These are phyloP conservation scores for Vanacampus margaritifer DNA, from an alignment of 2,113 vertebrate genomes.

Conservation along the genomic window DNA sequence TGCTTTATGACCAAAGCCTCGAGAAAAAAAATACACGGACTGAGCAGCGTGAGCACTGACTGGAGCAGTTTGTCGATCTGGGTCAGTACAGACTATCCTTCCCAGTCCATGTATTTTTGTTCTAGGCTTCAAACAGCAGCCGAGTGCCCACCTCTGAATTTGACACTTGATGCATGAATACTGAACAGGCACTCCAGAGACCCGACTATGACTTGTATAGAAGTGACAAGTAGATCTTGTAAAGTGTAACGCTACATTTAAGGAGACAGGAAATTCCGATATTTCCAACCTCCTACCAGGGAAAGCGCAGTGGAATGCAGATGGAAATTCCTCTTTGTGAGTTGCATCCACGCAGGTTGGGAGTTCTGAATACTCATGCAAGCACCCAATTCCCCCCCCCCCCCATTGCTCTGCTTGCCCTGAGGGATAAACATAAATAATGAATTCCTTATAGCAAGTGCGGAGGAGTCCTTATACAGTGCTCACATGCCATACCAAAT, in stretches of 20 bases:
- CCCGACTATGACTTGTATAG: too few species aligned
- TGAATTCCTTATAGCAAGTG: constrained; percentile 53
- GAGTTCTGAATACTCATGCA: constrained; percentile 18
- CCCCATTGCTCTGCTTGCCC: constrained; percentile 24
- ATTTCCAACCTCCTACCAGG: neutral
- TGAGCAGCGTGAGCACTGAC: too few species aligned
- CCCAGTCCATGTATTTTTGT: too few species aligned
- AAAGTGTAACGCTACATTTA: too few species aligned
- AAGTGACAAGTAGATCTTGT: neutral
- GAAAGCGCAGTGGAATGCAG: neutral
- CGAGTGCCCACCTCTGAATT: too few species aligned
- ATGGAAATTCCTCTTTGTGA: neutral
- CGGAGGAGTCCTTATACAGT: constrained; percentile 36
- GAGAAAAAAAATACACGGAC: too few species aligned
- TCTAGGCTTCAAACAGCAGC: too few species aligned
- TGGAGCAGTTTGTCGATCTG: too few species aligned
- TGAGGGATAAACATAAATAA: constrained; percentile 62
- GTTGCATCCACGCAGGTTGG: constrained; percentile 27
- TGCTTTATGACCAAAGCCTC: too few species aligned
- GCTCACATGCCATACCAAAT: constrained; percentile 38
- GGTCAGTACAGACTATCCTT: too few species aligned
- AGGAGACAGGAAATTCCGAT: neutral
- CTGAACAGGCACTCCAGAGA: neutral
- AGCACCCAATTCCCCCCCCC: neutral
- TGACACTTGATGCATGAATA: too few species aligned